Conservation (phyloP, 30 jellyfish, hydroid and myxozoan species). For the Cassiopea xamachana region DNA sequence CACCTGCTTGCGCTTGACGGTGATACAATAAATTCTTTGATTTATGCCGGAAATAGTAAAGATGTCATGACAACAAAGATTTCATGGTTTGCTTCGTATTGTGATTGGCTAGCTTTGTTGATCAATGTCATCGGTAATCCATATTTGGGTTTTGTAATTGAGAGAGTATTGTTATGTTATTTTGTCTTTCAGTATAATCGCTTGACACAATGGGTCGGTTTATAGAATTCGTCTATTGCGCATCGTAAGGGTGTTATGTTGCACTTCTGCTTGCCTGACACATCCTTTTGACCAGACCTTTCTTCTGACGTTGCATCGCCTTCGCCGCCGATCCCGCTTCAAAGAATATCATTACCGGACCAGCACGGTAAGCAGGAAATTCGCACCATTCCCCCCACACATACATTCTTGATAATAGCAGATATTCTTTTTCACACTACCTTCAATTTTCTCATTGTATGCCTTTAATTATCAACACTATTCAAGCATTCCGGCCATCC, state of each 20-base stretch:
- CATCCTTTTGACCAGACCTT: conserved; percentile 46
- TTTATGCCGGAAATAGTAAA: conserved; percentile 70
- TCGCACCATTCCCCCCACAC: conserved; percentile 27
- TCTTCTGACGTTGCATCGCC: no score
- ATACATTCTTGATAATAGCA: background rate
- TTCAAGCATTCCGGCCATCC: conserved; percentile 24
- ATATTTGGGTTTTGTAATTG: conserved; percentile 78
- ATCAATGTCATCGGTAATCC: conserved; percentile 72
- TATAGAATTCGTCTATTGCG: conserved; percentile 43
- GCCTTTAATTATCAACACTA: background rate
- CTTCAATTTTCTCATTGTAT: background rate
- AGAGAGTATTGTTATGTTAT: conserved; percentile 78
- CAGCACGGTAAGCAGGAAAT: conserved; percentile 30
- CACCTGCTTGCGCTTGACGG: conserved; percentile 72
- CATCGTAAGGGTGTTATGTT: conserved; percentile 47
- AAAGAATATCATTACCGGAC: conserved; percentile 52
- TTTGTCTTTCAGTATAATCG: conserved; percentile 64
- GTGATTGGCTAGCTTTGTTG: conserved; percentile 71
- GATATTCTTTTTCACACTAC: background rate
- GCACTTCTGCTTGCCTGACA: conserved; percentile 26
- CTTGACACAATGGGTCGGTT: conserved; percentile 54
- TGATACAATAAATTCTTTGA: conserved; percentile 74
- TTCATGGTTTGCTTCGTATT: conserved; percentile 69
- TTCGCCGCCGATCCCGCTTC: conserved; percentile 46
- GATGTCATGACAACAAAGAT: conserved; percentile 74